Percentiles rank a stretch among this genome's conserved stretches.
Evolutionary conservation across 2,888 invertebrate genomes (phyloP).

Genomic region (Laspeyria flexula): DNA sequence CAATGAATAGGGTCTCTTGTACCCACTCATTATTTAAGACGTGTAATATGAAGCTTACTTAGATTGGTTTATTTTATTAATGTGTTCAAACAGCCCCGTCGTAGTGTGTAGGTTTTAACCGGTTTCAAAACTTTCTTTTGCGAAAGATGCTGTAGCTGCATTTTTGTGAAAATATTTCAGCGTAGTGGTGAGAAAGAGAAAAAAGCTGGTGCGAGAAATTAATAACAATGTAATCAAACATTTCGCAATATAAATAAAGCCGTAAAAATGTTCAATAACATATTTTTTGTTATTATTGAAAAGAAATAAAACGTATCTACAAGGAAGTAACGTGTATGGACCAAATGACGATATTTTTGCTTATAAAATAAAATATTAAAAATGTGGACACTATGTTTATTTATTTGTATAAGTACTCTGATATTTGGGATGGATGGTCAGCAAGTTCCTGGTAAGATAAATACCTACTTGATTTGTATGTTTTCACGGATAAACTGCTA

Average conservation of each 20-base stretch:
- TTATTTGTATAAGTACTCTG: not conserved
- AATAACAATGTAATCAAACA: not conserved
- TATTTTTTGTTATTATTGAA: not conserved
- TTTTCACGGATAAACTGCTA: too few species aligned
- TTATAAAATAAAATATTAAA: not conserved
- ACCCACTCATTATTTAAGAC: slow-evolving; percentile 3
- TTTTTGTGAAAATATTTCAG: too few species aligned
- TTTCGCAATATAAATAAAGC: not conserved
- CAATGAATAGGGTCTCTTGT: slow-evolving; percentile 6
- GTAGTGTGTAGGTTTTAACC: too few species aligned
- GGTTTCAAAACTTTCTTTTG: too few species aligned
- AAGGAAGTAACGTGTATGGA: not conserved
- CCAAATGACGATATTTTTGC: not conserved
- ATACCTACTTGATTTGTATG: too few species aligned
- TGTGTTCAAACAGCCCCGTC: not conserved
- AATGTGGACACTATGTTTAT: slow-evolving; percentile 1
- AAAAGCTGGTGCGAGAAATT: too few species aligned
- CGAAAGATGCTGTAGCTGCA: too few species aligned
- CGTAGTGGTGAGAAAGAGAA: too few species aligned
- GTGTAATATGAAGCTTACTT: not conserved
- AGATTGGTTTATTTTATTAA: not conserved
- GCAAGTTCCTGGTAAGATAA: too few species aligned
- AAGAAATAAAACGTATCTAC: not conserved
- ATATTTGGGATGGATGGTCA: not conserved
- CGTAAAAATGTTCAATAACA: not conserved